Evolutionary conservation across 2,888 invertebrate genomes (phyloP), one percentile per base, ranked within the genome.

Genomic region (Orthonychiurus folsomi): DNA sequence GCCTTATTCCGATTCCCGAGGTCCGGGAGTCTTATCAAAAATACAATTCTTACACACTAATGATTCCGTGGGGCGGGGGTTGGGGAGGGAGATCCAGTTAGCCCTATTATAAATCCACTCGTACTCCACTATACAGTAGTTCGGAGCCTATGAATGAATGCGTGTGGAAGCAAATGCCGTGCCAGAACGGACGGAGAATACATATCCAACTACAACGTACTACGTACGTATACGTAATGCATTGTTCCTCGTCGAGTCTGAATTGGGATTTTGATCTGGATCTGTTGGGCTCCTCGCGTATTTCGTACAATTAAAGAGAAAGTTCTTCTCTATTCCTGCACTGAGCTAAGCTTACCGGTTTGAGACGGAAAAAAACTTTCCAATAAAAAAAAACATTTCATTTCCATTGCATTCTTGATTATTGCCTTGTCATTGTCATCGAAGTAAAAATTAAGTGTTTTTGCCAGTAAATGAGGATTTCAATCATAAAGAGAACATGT

Each of bases 331-430:
- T 37, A 27, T 54, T 25, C n/a, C n/a, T n/a, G n/a, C n/a, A n/a
- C n/a, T n/a, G n/a, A n/a, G n/a, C n/a, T n/a, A n/a, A n/a, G n/a
- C n/a, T n/a, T n/a, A n/a, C n/a, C n/a, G n/a, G n/a, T n/a, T n/a
- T n/a, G n/a, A n/a, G 65, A 65, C 62, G 57, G 62, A 62, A 65
- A 65, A 65, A 62, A 65, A 65, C 60, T 65, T 65, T 57, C 62
- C 60, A 60, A 62, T 62, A 65, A 62, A 60, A 63, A 60, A 62
- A 63, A 63, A 66, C 63, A 63, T 64, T 66, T 64, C 59, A 56
- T 63, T 61, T 60, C 24, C 57, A 60, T 66, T 64, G 62, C 60
- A 21, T 54, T 50, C 48, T 52, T 52, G 1, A 15, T 52, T 15
- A 52, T n/a, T n/a, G n/a, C n/a, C n/a, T n/a, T n/a, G n/a, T n/a